Percentiles rank a stretch among this genome's conserved stretches.
Conservation (phyloP, 1,140 invertebrate species). For the Aleiodes sp. region DNA sequence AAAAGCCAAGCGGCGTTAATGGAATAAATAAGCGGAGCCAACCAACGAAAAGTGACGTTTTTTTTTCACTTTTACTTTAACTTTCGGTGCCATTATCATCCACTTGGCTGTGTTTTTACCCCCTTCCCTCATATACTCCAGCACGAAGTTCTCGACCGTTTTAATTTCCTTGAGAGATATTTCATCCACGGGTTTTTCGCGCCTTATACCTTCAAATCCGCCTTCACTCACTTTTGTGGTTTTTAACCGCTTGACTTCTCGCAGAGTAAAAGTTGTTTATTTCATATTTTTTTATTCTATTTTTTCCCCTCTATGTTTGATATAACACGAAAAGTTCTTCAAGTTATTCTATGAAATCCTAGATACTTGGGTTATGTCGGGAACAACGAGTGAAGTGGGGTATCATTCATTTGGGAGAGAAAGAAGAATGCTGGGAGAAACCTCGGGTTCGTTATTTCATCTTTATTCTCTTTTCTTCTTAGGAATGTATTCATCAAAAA, state of each 20-base stretch:
- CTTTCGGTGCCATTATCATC: background rate
- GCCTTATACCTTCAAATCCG: background rate
- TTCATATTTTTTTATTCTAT: background rate
- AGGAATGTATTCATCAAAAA: too few species aligned
- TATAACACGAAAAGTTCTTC: background rate
- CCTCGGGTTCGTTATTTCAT: too few species aligned
- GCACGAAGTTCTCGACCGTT: constrained; percentile 42
- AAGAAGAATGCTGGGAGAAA: too few species aligned
- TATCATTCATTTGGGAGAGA: too few species aligned
- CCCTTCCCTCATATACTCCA: too few species aligned
- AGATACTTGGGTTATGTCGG: background rate
- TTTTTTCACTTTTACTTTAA: too few species aligned
- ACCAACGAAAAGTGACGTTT: constrained; percentile 16
- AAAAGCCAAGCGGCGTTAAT: constrained; percentile 38
- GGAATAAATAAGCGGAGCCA: constrained; percentile 51
- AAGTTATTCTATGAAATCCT: background rate
- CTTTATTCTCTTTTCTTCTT: too few species aligned
- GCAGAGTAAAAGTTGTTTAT: background rate
- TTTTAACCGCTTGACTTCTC: background rate
- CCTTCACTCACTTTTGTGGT: background rate
- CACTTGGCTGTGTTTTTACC: constrained; percentile 23
- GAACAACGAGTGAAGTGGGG: too few species aligned
- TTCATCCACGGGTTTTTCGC: constrained; percentile 40
- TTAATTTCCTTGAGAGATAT: constrained; percentile 50
- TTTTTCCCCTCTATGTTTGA: too few species aligned